Conservation (phyloP, 2,888 invertebrate species). For the Galeopsomyia nigrocyanea region DNA sequence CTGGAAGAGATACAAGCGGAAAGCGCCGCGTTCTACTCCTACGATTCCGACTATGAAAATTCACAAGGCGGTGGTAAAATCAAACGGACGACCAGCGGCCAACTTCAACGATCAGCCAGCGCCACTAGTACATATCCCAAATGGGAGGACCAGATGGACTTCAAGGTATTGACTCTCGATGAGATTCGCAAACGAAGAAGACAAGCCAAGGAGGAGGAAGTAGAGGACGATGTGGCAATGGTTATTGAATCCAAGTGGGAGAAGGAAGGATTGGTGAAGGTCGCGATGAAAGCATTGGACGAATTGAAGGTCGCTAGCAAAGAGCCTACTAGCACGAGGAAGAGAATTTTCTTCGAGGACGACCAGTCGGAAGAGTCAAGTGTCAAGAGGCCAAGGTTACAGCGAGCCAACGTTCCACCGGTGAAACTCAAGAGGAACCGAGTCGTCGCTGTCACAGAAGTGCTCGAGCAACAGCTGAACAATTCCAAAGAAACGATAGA, state of each 20-base stretch:
- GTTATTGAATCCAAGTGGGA: neutral
- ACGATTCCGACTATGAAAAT: conserved; percentile 67
- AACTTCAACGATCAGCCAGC: conserved; percentile 18
- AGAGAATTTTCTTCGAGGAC: conserved; percentile 5
- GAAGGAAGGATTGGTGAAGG: conserved; percentile 47
- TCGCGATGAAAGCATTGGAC: conserved; percentile 66
- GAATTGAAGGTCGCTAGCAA: conserved; percentile 57
- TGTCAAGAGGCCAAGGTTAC: conserved; percentile 24
- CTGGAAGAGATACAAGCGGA: conserved; percentile 80
- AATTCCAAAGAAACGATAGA: too few relatives aligned
- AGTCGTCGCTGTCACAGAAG: neutral
- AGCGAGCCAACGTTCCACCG: conserved; percentile 39
- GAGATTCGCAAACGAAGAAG: conserved; percentile 66
- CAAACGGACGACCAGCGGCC: neutral
- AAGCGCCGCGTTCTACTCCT: conserved; percentile 80
- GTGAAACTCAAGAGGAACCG: conserved; percentile 44
- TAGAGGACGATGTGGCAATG: neutral
- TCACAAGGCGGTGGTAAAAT: conserved; percentile 17
- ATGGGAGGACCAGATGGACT: conserved; percentile 59
- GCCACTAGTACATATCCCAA: neutral
- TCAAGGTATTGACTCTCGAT: conserved; percentile 71
- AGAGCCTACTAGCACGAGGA: neutral
- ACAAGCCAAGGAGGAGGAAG: neutral
- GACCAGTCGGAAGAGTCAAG: conserved; percentile 37
- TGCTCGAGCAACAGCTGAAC: conserved; percentile 13